Percentiles rank a stretch among this genome's conserved stretches.
Evolutionary conservation across 2,113 vertebrate species (phyloP).

Genomic region (Meriones unguiculatus): DNA sequence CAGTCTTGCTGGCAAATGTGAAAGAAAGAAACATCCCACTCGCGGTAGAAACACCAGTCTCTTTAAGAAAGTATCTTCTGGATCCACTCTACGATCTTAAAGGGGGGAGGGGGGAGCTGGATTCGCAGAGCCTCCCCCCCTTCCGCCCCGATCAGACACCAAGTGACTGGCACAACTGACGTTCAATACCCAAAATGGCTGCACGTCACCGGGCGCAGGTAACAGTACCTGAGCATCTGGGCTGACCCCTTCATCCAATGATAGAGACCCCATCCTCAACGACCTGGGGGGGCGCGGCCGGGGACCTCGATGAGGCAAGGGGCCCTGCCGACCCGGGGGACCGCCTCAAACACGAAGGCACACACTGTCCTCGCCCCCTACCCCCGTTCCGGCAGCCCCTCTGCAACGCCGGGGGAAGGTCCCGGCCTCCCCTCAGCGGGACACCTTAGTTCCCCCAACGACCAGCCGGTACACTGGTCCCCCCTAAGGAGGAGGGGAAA

Average conservation of each 20-base stretch:
- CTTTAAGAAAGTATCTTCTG: not conserved
- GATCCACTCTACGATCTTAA: not conserved
- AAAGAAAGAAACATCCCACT: not conserved
- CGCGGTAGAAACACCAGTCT: not conserved
- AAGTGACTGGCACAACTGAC: not conserved
- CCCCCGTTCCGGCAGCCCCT: not conserved
- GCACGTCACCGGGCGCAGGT: constrained; percentile 62
- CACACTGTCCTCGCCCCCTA: not conserved
- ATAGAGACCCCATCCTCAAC: not conserved
- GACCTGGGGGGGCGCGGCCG: not conserved
- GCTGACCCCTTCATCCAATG: not conserved
- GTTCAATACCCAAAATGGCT: constrained; percentile 74
- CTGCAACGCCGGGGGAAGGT: no score
- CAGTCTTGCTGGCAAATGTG: not conserved
- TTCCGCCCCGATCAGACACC: not conserved
- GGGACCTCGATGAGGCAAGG: not conserved
- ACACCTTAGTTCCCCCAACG: not conserved
- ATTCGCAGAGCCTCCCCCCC: not conserved
- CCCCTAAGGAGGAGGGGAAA: not conserved
- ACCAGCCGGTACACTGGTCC: not conserved
- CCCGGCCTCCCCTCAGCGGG: not conserved
- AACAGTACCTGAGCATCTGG: constrained; percentile 24
- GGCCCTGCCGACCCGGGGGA: not conserved
- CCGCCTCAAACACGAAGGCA: not conserved
- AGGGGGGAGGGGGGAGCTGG: not conserved